phyloP scores from a whole-genome alignment of 2,113 vertebrate species.

The human region GRCh38 chr14:93886001-93886500 shows the following conservation, averaged over 20 bases:
- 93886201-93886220: neutral
- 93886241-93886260: accelerated
- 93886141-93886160: neutral
- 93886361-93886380: neutral
- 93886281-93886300: neutral
- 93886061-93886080: neutral
- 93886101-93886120: neutral
- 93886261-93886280: neutral
- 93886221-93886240: neutral
- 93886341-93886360: neutral
- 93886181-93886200: neutral
- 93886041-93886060: neutral
- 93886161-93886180: neutral
- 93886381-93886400: neutral
- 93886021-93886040: neutral
- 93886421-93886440: neutral
- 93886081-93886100: neutral
- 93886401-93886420: neutral
- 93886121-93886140: neutral
- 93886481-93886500: neutral
- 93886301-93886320: neutral
- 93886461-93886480: neutral
- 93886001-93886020: neutral
- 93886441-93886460: neutral
- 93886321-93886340: neutral